Conservation (phyloP, 2,888 invertebrate genomes). For the Cynaeus angustus region DNA sequence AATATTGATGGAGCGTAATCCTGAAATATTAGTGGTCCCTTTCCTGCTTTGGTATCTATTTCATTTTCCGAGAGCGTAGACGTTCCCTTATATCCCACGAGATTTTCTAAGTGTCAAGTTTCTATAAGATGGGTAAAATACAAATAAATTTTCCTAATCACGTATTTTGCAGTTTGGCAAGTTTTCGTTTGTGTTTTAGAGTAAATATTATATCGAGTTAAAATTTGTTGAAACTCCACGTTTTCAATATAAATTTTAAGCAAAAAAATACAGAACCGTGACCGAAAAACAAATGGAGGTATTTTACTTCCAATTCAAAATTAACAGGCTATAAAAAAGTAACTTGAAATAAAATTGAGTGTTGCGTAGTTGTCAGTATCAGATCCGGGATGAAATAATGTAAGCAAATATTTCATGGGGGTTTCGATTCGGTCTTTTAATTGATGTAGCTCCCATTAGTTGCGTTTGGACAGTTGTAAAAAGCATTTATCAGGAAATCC, state of each 20-base stretch:
- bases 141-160: constrained; percentile 48
- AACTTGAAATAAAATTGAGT: too few relatives aligned
- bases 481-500: constrained; percentile 43
- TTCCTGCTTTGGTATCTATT: constrained; percentile 36
- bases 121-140: constrained; percentile 41
- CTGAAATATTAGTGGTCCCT: constrained; percentile 34
- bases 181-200: constrained; percentile 37
- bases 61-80: constrained; percentile 35
- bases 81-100: constrained; percentile 41
- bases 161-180: constrained; percentile 44
- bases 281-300: constrained; percentile 34
- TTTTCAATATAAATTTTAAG: constrained; percentile 48
- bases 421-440: constrained; percentile 33
- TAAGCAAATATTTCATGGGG: constrained; percentile 37
- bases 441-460: constrained; percentile 35
- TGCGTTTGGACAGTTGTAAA: constrained; percentile 37
- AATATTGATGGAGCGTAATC: constrained; percentile 42
- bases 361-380: constrained; percentile 41
- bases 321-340: constrained; percentile 34
- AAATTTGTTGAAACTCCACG: too few relatives aligned
- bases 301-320: constrained; percentile 42
- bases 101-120: constrained; percentile 49
- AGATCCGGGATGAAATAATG: constrained; percentile 34
- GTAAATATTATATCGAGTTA: constrained; percentile 42
- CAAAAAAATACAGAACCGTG: constrained; percentile 44